Conservation (phyloP, 2,113 vertebrate species). For the Gopherus flavomarginatus region DNA sequence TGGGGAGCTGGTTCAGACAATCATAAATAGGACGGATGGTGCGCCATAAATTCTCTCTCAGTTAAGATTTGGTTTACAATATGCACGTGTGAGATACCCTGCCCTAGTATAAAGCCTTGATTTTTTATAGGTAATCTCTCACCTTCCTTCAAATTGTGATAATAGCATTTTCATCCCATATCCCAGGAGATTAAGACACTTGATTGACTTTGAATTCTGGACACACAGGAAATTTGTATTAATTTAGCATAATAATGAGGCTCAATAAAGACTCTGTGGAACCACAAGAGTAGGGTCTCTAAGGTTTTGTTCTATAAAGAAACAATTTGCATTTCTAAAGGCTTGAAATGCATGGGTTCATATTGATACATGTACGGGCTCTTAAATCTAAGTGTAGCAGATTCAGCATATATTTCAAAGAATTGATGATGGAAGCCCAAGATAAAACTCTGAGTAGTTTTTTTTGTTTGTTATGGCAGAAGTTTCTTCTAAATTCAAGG, state of each 20-base stretch:
- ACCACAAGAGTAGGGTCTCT: constrained; percentile 61
- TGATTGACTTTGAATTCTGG: constrained; percentile 77
- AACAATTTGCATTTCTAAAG: constrained; percentile 73
- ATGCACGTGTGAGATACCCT: constrained; percentile 29
- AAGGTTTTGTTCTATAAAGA: constrained; percentile 69
- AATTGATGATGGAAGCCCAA: constrained; percentile 73
- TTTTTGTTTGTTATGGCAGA: constrained; percentile 65
- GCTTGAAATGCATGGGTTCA: constrained; percentile 70
- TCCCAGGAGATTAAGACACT: constrained; percentile 63
- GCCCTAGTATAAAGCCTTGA: constrained; percentile 39
- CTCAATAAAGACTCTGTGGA: constrained; percentile 62
- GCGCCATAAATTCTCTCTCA: constrained; percentile 17
- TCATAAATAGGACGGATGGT: constrained; percentile 48
- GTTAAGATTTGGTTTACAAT: constrained; percentile 2
- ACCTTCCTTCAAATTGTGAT: constrained; percentile 59
- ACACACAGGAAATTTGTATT: constrained; percentile 77
- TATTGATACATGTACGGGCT: constrained; percentile 74
- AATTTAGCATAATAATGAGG: constrained; percentile 76
- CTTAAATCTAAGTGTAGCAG: constrained; percentile 75
- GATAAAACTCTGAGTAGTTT: constrained; percentile 77
- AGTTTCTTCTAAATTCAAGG: constrained; percentile 64
- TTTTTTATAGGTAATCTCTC: constrained; percentile 58
- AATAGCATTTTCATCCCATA: constrained; percentile 68
- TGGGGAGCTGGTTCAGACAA: background rate
- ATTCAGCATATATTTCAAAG: constrained; percentile 75